Evolutionary conservation across 1,140 invertebrate species (phyloP).

Genomic region (Drosophila trapezifrons): DNA sequence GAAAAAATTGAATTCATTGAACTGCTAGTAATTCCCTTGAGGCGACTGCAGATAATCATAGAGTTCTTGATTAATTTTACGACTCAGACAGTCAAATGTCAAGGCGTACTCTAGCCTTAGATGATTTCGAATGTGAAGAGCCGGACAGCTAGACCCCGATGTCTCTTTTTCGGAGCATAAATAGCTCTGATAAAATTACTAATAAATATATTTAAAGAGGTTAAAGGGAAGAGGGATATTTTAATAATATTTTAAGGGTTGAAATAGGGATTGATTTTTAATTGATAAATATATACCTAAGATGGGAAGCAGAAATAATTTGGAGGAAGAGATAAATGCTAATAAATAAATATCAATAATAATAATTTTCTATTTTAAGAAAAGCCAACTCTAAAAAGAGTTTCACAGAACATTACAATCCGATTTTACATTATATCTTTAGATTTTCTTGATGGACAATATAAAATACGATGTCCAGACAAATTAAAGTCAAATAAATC

Average conservation of each 20-base stretch:
- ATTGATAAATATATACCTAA: not conserved
- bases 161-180: not conserved
- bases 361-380: not conserved
- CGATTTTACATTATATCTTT: not conserved
- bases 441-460: not conserved
- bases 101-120: conserved; percentile 17
- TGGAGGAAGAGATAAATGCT: not conserved
- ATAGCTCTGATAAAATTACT: not conserved
- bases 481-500: conserved; percentile 14
- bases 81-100: conserved; percentile 57
- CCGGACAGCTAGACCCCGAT: not conserved
- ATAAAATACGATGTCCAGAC: conserved; percentile 12
- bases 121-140: conserved; percentile 7
- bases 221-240: not conserved
- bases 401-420: not conserved
- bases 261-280: too few relatives aligned
- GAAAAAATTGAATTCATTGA: conserved; percentile 44
- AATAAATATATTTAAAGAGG: not conserved
- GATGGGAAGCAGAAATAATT: not conserved
- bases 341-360: not conserved
- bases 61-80: conserved; percentile 60
- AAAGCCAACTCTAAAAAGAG: not conserved
- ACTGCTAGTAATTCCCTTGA: conserved; percentile 20
- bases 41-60: conserved; percentile 28
- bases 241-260: not conserved